These are phyloP conservation scores for Aulostomus chinensis DNA, from an alignment of 2,797 vertebrate species.

Conservation along the genomic window DNA sequence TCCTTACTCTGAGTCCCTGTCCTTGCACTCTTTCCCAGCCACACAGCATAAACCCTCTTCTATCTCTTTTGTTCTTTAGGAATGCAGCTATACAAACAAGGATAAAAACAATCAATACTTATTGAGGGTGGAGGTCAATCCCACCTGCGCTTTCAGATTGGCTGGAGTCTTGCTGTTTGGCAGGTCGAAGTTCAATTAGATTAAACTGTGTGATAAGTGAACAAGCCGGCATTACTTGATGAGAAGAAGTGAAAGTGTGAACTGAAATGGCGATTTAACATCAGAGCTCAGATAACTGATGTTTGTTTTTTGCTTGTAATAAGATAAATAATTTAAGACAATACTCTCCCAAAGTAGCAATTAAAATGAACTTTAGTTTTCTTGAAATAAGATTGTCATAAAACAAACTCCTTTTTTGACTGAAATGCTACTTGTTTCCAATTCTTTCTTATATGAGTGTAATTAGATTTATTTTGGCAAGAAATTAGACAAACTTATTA, in stretches of 20 bases:
- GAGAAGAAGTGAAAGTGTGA: conserved; percentile 1
- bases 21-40: conserved; percentile 8
- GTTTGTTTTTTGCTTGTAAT: too few species aligned
- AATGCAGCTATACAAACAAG: conserved; percentile 52
- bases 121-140: conserved; percentile 52
- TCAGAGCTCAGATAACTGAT: neutral
- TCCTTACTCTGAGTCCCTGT: neutral
- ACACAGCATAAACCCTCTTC: conserved; percentile 1
- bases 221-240: conserved; percentile 19
- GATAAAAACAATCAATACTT: conserved; percentile 56
- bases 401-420: too few species aligned
- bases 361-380: too few species aligned
- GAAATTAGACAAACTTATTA: too few species aligned
- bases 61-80: conserved; percentile 21
- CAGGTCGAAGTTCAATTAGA: conserved; percentile 35
- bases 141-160: conserved; percentile 36
- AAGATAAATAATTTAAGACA: too few species aligned
- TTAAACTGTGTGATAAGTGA: conserved; percentile 17
- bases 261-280: conserved; percentile 1
- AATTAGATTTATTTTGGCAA: too few species aligned
- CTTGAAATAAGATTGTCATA: too few species aligned
- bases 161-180: conserved; percentile 12
- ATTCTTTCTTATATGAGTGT: too few species aligned
- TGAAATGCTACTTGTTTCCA: too few species aligned
- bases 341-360: too few species aligned